Base-by-base conservation (phyloP, 2,888 invertebrate species). In the Aquatica leii region DNA sequence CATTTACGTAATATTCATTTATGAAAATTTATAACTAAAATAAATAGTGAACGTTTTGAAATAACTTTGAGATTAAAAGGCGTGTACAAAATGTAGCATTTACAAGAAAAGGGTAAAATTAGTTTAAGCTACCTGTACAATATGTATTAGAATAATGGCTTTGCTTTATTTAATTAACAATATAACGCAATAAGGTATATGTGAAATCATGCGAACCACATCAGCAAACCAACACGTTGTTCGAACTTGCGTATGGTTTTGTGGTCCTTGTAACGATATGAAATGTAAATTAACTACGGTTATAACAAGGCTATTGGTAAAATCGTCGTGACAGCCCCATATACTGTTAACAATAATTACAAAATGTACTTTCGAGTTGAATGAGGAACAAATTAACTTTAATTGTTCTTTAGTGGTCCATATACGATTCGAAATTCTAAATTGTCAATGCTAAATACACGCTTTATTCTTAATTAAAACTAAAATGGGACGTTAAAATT, bases 331-430 rank as follows among this genome's bases (percentile, higher is more conserved):
- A 56, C 56, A 56, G 49, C 56, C 51, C 56, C 49, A 43, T 49
- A 56, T 37, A 46, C 46, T 50, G 61, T 62, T 62, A 56, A 62
- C 56, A 62, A 62, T 62, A 62, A 62, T 62, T 62, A 51, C 56
- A 18, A 49, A 56, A 51, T 46, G 51, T 56, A 56, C 15, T 40
- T 24, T 21, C 12, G 21, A 56, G 34, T 56, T 56, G 56, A 56
- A 49, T 15, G 51, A 62, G 43, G 50, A 56, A 55, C 61, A 49
- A 62, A 62, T 62, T 62, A 59, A 21, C 15, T 24, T 43, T 59
- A 59, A 59, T 59, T 59, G 59, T 51, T 40, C 41, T 53, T 43
- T 59, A 59, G 43, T 43, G 52, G 46, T 46, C 52, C 59, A 40
- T 50, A 40, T 62, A 51, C 56, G 40, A 56, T 49, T 50, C 48